phyloP scores from a whole-genome alignment of 92 coral and sea anemone species.

The Bergia sp. region DNA sequence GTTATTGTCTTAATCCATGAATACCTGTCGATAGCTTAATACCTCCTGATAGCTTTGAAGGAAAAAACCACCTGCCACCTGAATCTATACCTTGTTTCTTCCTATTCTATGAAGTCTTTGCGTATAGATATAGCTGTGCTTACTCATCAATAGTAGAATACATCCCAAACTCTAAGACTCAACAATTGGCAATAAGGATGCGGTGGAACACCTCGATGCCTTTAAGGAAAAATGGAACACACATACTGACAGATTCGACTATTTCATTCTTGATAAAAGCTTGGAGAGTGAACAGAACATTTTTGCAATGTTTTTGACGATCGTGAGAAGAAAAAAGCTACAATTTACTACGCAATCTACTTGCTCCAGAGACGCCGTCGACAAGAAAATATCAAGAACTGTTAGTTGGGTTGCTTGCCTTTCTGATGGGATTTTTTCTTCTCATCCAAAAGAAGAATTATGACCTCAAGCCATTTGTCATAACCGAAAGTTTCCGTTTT shows the following conservation, averaged over 20 bases:
- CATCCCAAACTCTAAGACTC: not conserved
- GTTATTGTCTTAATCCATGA: not conserved
- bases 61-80: not conserved
- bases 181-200: not conserved
- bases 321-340: constrained; percentile 13
- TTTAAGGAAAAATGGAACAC: not conserved
- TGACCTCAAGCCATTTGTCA: constrained; percentile 46
- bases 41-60: not conserved
- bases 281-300: not conserved
- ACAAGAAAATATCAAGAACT: not conserved
- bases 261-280: not conserved
- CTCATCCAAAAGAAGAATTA: constrained; percentile 19
- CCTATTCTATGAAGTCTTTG: not conserved
- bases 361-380: constrained; percentile 31
- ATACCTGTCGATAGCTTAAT: not conserved
- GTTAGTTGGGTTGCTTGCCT: not conserved
- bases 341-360: constrained; percentile 17
- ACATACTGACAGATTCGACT: not conserved
- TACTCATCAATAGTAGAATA: not conserved
- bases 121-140: not conserved
- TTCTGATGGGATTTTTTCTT: no score
- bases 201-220: not conserved
- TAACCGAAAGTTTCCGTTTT: constrained; percentile 50
- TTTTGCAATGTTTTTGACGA: not conserved
- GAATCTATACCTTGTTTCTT: not conserved